A percentile compares a stretch with the other conserved stretches of the same genome.
Evolutionary conservation across 2,113 vertebrate genomes (phyloP).

Genomic region (Suricata suricatta): DNA sequence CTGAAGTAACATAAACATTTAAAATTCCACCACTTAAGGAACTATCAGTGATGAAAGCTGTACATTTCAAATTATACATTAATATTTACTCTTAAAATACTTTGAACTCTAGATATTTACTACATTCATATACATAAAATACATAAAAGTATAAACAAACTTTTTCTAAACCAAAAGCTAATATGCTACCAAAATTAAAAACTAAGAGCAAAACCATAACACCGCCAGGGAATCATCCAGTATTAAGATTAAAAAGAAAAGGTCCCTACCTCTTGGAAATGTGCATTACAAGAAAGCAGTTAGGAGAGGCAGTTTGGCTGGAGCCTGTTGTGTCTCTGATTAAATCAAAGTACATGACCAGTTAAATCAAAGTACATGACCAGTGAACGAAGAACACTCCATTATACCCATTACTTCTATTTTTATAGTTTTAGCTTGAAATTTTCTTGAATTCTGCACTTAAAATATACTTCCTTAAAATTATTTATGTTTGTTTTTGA

Average conservation of each 20-base stretch:
- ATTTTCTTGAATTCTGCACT: background rate
- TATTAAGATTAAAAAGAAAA: background rate
- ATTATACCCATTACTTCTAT: background rate
- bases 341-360: background rate
- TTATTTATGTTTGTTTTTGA: too few species aligned
- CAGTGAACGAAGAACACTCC: background rate
- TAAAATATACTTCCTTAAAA: background rate
- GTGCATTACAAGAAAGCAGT: background rate
- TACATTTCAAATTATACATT: background rate
- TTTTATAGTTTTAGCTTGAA: background rate
- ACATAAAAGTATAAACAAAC: background rate
- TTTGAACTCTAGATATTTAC: background rate
- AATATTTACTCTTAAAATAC: background rate
- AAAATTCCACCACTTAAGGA: background rate
- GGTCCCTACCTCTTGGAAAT: background rate
- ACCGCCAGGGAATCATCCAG: background rate
- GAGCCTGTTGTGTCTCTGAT: background rate
- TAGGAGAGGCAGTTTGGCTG: background rate
- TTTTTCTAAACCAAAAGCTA: background rate
- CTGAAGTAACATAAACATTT: background rate
- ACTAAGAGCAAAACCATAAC: background rate
- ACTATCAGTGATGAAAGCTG: background rate
- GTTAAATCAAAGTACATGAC: background rate
- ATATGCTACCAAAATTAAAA: background rate
- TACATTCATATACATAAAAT: background rate